Conservation (phyloP, 2,113 vertebrate genomes). For the Cyanoderma ruficeps region DNA sequence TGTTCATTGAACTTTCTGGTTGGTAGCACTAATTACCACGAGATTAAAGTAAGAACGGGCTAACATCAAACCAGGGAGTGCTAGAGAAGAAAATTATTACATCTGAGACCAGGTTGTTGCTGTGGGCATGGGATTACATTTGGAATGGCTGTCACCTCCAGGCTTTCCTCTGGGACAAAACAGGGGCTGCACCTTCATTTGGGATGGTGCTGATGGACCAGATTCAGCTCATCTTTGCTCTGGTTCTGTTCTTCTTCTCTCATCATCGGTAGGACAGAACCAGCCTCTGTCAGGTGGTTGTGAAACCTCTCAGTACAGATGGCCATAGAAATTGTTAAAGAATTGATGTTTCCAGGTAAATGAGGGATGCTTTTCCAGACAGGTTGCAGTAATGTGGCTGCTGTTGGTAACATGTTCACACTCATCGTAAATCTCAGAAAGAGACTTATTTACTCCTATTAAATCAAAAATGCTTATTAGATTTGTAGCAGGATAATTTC, state of each 20-base stretch:
- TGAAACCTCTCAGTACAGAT: background rate
- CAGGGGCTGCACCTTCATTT: rapidly evolving
- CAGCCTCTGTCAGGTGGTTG: background rate
- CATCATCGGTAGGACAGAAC: background rate
- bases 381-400: background rate
- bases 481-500: background rate
- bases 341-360: background rate
- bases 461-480: background rate
- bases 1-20: background rate
- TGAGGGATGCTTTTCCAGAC: background rate
- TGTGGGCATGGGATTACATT: background rate
- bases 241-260: background rate
- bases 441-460: background rate
- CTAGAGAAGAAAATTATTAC: background rate
- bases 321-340: background rate
- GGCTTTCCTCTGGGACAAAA: rapidly evolving
- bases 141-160: background rate
- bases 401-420: background rate
- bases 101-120: background rate
- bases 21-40: background rate
- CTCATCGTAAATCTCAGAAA: background rate
- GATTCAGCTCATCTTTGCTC: background rate
- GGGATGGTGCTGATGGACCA: background rate
- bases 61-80: background rate
- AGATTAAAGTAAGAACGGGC: background rate